A percentile compares a stretch with the other conserved stretches of the same genome.
Evolutionary conservation across 1,140 invertebrate genomes (phyloP).

Genomic region (Ectropis grisescens): DNA sequence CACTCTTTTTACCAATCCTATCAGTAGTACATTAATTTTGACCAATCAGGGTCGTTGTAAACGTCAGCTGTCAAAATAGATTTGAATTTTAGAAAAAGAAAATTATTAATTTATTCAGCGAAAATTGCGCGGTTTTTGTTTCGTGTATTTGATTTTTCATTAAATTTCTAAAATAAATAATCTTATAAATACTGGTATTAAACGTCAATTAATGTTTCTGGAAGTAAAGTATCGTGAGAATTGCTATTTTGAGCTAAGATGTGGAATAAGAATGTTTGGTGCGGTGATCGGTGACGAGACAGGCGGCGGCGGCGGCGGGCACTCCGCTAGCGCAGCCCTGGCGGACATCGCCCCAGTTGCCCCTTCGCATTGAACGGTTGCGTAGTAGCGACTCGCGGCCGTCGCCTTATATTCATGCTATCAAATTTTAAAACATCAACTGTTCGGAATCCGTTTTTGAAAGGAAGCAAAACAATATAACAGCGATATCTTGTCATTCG

Average conservation of each 20-base stretch:
- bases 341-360: constrained; percentile 52
- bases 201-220: background rate
- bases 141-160: constrained; percentile 37
- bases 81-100: constrained; percentile 9
- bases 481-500: constrained; percentile 18
- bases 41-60: too few relatives aligned
- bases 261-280: background rate
- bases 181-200: background rate
- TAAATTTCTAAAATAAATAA: background rate
- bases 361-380: constrained; percentile 53
- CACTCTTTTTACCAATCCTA: too few relatives aligned
- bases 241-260: background rate
- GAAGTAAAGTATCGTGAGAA: background rate
- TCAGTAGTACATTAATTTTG: too few relatives aligned
- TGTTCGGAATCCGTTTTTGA: constrained; percentile 13
- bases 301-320: constrained; percentile 17
- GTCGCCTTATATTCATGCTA: constrained; percentile 22
- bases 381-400: constrained; percentile 42
- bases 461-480: constrained; percentile 21
- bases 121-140: constrained; percentile 43
- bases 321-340: constrained; percentile 59
- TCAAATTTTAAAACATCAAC: constrained; percentile 13
- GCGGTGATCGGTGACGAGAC: constrained; percentile 10
- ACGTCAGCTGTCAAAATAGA: too few relatives aligned
- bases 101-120: constrained; percentile 32